These are phyloP conservation scores for Zoanthus gigantus DNA, from an alignment of 92 coral and sea anemone genomes.

Conservation along the genomic window DNA sequence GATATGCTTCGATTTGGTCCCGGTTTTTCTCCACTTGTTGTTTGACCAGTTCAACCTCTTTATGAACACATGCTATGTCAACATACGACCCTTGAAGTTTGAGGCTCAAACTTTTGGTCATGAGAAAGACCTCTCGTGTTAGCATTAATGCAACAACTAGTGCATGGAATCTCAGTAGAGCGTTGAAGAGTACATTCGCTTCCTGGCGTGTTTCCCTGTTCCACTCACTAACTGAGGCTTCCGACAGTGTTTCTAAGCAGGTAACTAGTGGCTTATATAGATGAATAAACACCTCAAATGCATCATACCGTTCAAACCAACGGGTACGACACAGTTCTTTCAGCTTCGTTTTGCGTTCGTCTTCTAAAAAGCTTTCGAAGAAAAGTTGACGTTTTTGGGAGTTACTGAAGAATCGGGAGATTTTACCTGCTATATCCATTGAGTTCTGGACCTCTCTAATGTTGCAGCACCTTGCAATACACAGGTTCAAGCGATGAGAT, in stretches of 20 bases:
- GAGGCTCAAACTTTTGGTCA: slow-evolving; percentile 11
- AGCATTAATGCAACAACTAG: neutral
- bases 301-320: too few relatives aligned
- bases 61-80: slow-evolving; percentile 4
- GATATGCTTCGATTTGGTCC: slow-evolving; percentile 39
- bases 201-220: too few relatives aligned
- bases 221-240: too few relatives aligned
- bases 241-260: too few relatives aligned
- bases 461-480: slow-evolving; percentile 13
- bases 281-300: too few relatives aligned
- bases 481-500: slow-evolving; percentile 26
- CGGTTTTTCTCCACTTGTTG: slow-evolving; percentile 40
- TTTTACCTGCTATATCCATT: slow-evolving; percentile 43
- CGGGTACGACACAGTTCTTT: too few relatives aligned
- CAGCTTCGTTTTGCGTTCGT: too few relatives aligned
- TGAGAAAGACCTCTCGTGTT: slow-evolving; percentile 10
- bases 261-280: too few relatives aligned
- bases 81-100: slow-evolving; percentile 6
- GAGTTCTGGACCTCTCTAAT: slow-evolving; percentile 31
- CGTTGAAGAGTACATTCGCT: too few relatives aligned
- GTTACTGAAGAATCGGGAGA: slow-evolving; percentile 39
- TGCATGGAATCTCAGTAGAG: too few relatives aligned
- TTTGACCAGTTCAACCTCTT: slow-evolving; percentile 41
- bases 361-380: slow-evolving; percentile 1
- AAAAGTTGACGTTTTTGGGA: slow-evolving; percentile 28